Conservation (phyloP, 2,113 vertebrate genomes). For the Vulpes ferrilata region DNA sequence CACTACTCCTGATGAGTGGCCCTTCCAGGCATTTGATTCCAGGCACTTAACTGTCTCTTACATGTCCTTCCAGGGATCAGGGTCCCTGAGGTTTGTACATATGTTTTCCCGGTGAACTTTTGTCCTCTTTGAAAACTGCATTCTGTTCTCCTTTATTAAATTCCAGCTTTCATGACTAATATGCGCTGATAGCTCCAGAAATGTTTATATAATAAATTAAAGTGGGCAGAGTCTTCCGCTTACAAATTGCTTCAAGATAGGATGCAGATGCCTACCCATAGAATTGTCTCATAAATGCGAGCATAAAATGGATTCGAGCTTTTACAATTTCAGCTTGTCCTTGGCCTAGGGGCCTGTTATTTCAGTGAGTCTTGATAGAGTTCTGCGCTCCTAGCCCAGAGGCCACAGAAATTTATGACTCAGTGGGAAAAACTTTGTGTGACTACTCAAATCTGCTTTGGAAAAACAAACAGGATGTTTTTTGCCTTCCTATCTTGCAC, state of each 20-base stretch:
- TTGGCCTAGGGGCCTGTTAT: neutral
- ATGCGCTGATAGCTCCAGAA: constrained; percentile 34
- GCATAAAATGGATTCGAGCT: constrained; percentile 10
- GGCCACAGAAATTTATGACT: constrained; percentile 34
- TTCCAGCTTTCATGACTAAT: constrained; percentile 78
- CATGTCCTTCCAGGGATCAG: neutral
- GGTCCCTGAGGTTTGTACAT: constrained; percentile 43
- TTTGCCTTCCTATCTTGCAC: neutral
- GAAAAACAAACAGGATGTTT: constrained; percentile 59
- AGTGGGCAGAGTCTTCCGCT: constrained; percentile 54
- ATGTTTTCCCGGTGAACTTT: constrained; percentile 57
- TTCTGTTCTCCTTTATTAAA: constrained; percentile 75
- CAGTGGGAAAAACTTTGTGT: neutral
- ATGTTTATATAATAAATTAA: constrained; percentile 71
- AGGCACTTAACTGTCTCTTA: constrained; percentile 48
- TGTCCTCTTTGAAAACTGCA: constrained; percentile 64
- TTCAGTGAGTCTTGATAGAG: neutral
- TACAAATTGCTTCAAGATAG: constrained; percentile 77
- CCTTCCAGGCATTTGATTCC: constrained; percentile 6
- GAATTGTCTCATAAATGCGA: constrained; percentile 51
- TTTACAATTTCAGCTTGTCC: neutral
- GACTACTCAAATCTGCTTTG: constrained; percentile 33
- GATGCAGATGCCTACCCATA: neutral
- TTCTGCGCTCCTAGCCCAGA: constrained; percentile 1
- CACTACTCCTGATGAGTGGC: neutral